Conservation (phyloP, 2,888 invertebrate species). For the Aphodius granarius region DNA sequence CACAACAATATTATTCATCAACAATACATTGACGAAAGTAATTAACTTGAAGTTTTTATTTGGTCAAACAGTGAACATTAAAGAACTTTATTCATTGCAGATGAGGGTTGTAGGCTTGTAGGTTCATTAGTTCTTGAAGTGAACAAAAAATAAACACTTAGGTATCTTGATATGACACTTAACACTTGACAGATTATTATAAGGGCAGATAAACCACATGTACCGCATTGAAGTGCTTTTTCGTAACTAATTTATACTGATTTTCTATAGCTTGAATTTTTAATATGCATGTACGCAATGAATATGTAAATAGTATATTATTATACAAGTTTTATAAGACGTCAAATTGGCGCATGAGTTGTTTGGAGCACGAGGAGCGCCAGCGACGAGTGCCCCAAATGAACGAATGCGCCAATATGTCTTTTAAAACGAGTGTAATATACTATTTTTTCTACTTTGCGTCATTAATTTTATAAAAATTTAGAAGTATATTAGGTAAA, state of each 20-base stretch:
- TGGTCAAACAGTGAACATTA: no score
- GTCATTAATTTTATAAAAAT: no score
- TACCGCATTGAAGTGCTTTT: not conserved
- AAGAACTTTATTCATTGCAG: no score
- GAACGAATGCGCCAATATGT: no score
- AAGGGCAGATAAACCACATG: not conserved
- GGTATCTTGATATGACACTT: not conserved
- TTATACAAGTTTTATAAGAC: no score
- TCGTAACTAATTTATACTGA: not conserved
- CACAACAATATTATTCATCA: no score
- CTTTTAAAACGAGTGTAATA: no score
- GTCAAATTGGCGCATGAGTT: no score
- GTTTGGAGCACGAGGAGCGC: no score
- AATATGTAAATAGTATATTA: not conserved
- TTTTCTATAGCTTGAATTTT: not conserved
- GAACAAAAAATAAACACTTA: not conserved
- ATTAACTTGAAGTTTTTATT: not conserved
- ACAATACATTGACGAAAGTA: not conserved
- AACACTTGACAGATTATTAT: not conserved
- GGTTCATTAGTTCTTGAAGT: not conserved
- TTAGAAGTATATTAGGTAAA: no score
- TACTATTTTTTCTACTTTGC: no score
- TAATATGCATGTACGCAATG: not conserved
- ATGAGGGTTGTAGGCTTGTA: not conserved
- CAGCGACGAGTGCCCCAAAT: no score